Conservation (phyloP, 2,888 invertebrate genomes). For the Odontomyia ornata region DNA sequence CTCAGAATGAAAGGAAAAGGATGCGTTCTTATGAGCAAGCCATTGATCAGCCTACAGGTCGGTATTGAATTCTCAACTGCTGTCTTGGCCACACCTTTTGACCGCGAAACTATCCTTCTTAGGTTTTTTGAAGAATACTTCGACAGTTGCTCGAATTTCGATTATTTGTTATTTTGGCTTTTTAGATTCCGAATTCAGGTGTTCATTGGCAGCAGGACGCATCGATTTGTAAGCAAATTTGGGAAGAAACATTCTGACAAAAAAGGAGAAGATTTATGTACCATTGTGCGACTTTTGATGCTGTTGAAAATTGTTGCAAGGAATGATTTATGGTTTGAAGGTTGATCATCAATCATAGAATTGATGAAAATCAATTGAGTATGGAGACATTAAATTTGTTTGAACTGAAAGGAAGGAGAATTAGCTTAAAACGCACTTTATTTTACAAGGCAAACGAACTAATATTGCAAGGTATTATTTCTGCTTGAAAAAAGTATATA, state of each 20-base stretch:
- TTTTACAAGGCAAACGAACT: no score
- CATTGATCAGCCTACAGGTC: slow-evolving; percentile 14
- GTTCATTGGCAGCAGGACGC: neutral
- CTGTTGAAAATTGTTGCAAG: slow-evolving; percentile 10
- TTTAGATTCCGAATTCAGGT: neutral
- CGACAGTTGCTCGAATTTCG: neutral
- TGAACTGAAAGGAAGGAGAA: no score
- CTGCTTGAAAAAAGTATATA: no score
- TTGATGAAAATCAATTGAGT: no score
- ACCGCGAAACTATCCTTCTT: neutral
- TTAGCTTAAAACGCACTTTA: no score
- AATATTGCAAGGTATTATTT: no score
- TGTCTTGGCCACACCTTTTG: slow-evolving; percentile 19
- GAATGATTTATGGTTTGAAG: slow-evolving; percentile 6
- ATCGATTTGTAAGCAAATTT: neutral
- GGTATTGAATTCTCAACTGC: neutral
- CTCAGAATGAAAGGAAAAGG: neutral
- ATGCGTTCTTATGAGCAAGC: slow-evolving; percentile 25
- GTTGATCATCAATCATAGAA: no score
- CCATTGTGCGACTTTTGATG: neutral
- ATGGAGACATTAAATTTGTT: no score
- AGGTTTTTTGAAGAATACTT: neutral
- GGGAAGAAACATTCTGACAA: neutral
- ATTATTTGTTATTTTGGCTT: neutral
- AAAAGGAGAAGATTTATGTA: neutral